Conservation (phyloP, 2,888 invertebrate species). For the Ceriagrion tenellum region DNA sequence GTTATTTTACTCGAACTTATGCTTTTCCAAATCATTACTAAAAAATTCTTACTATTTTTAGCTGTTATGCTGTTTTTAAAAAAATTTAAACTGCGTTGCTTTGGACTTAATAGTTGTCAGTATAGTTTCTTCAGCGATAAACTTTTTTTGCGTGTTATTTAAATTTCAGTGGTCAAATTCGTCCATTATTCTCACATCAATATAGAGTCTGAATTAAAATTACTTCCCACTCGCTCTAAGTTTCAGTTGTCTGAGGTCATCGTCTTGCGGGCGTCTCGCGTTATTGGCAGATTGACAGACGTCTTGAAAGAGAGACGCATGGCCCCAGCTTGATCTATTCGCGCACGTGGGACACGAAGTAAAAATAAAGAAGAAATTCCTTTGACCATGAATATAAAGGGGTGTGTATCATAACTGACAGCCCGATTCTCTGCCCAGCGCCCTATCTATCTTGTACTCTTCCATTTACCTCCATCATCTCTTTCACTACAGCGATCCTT, state of each 20-base stretch:
- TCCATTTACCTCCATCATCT: neutral
- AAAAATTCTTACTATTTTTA: too few species aligned
- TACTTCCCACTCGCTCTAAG: conserved; percentile 14
- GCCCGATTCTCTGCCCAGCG: neutral
- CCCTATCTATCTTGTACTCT: neutral
- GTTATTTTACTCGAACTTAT: too few species aligned
- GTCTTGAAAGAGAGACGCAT: neutral
- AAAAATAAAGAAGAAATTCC: conserved; percentile 31
- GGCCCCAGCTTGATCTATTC: conserved; percentile 19
- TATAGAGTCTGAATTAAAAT: neutral
- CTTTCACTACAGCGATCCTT: neutral
- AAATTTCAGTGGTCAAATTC: neutral
- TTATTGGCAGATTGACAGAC: conserved; percentile 16
- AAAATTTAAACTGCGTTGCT: too few species aligned
- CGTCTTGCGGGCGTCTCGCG: conserved; percentile 11
- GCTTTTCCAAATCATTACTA: too few species aligned
- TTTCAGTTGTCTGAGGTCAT: conserved; percentile 39
- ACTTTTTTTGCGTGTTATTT: too few species aligned
- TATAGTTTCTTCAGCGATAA: too few species aligned
- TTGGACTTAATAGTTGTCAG: too few species aligned
- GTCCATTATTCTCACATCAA: neutral
- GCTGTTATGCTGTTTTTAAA: too few species aligned
- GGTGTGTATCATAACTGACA: conserved; percentile 24
- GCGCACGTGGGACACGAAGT: conserved; percentile 3
- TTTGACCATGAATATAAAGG: conserved; percentile 9